A percentile compares a stretch with the other conserved stretches of the same genome.
phyloP scores from a whole-genome alignment of 2,797 vertebrate species.

The Syndactyla subalaris region DNA sequence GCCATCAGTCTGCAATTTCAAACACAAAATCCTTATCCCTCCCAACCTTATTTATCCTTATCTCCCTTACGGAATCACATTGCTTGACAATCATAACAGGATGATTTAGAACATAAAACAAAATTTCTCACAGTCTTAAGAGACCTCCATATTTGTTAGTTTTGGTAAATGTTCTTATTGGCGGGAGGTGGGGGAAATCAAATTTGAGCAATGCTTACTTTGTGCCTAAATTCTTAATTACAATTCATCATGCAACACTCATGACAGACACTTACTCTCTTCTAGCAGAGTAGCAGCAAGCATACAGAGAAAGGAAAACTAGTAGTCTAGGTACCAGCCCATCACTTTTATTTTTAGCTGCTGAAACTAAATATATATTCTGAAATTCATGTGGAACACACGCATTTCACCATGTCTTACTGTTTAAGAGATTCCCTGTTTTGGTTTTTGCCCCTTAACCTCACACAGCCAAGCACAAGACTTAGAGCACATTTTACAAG shows the following conservation, averaged over 20 bases:
- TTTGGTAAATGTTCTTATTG: background rate
- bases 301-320: background rate
- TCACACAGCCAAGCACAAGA: conserved; percentile 39
- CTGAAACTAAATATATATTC: background rate
- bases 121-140: background rate
- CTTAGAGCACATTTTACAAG: conserved; percentile 59
- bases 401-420: background rate
- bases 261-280: background rate
- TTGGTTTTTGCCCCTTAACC: conserved; percentile 42
- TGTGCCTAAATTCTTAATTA: background rate
- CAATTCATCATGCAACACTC: background rate
- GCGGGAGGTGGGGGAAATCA: background rate
- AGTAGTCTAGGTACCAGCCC: background rate
- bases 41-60: background rate
- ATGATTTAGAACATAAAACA: conserved; percentile 2
- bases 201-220: background rate
- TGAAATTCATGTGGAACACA: background rate
- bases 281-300: background rate
- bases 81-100: background rate
- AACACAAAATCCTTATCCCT: background rate
- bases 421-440: background rate
- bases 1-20: background rate
- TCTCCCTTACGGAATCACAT: background rate
- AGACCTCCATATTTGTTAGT: background rate
- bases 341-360: conserved; percentile 16